Base-by-base conservation (phyloP, 2,797 vertebrate genomes). In the Loriculus beryllinus region DNA sequence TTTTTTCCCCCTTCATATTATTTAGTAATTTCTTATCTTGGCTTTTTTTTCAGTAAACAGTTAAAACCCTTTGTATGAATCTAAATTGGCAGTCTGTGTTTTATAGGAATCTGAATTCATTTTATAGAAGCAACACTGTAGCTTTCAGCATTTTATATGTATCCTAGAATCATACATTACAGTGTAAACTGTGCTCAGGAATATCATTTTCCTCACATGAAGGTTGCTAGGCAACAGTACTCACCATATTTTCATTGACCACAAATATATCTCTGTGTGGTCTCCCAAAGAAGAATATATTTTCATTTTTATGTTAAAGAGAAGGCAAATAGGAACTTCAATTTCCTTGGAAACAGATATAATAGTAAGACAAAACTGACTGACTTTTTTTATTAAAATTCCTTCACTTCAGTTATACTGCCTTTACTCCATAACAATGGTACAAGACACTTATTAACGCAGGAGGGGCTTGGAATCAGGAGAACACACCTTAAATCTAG, bases 151-250 rank as follows among this genome's bases (percentile, higher is more conserved):
- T 71, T 96, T 82, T 86, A 71, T 83, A 88, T 62, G 26, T 92
- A 93, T 90, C 84, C 57, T 60, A 37, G 69, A 95, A 90, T 83
- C 67, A 62, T 68, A 82, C 70, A 90, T 92, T 89, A 39, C 51
- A 74, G 52, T 80, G 77, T 63, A 93, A 95, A 92, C 25, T 42
- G 35, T 84, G 67, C 89, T 78, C 45, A 93, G 86, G 94, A 94
- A 96, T 92, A 90, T 84, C 85, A 90, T 96, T 96, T 96, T 88
- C 65, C 65, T 96, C 86, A 60, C 60, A 83, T 75, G 28, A 88
- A 91, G 29, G 96, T 98, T 97, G 96, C 97, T 95, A 97, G 71
- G 98, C 96, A 98, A 98, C 97, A 92, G 82, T 63, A 49, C 54
- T 96, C 90, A 95, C 85, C 96, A 92, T 95, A 76, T 95, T 97